A percentile compares a stretch with the other conserved stretches of the same genome.
These are phyloP conservation scores for Agapornis roseicollis DNA, from an alignment of 2,113 vertebrate species.

Conservation along the genomic window DNA sequence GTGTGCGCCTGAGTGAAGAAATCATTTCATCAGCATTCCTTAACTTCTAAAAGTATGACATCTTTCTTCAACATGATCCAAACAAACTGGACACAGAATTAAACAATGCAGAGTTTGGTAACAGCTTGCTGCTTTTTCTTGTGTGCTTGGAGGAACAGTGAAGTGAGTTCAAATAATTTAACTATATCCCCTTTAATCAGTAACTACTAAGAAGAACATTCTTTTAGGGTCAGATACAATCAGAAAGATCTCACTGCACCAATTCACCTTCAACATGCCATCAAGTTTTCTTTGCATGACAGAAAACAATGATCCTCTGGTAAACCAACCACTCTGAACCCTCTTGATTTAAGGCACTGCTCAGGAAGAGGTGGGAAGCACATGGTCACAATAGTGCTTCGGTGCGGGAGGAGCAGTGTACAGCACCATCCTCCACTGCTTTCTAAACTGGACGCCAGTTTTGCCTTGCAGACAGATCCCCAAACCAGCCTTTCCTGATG, in stretches of 20 bases:
- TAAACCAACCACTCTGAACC: fast-evolving
- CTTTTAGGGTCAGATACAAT: not conserved
- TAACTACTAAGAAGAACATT: not conserved
- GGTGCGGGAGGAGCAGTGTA: fast-evolving
- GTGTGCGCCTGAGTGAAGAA: not conserved
- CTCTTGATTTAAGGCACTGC: not conserved
- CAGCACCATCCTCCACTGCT: not conserved
- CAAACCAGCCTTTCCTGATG: not conserved
- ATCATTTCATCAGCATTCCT: not conserved
- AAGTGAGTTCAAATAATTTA: not conserved
- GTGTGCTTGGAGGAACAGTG: not conserved
- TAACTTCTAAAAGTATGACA: not conserved
- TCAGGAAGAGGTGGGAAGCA: not conserved
- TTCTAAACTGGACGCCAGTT: not conserved
- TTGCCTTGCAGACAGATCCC: not conserved
- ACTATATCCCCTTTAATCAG: not conserved
- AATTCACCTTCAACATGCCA: not conserved
- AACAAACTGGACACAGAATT: not conserved
- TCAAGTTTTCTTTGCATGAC: not conserved
- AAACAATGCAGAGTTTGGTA: not conserved
- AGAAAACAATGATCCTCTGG: not conserved
- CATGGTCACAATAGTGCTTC: fast-evolving
- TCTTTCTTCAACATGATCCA: not conserved
- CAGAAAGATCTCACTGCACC: not conserved
- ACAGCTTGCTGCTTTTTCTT: not conserved